A percentile compares a stretch with the other conserved stretches of the same genome.
Conservation (phyloP, 2,888 invertebrate species). For the Apomyelois bistriatella region DNA sequence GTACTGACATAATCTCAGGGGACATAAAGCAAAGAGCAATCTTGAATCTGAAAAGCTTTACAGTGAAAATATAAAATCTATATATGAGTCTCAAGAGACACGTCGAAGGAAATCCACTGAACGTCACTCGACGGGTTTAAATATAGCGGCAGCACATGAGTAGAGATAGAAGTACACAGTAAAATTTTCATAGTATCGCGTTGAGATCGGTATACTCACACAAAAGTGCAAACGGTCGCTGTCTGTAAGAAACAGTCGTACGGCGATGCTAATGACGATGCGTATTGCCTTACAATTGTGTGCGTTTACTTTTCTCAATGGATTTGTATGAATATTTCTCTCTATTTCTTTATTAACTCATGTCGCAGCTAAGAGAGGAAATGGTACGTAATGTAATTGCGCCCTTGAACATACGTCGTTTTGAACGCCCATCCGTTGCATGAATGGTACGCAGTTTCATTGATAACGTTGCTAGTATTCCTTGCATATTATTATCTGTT, state of each 20-base stretch:
- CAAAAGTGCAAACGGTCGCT: too few relatives aligned
- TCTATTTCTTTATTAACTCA: too few relatives aligned
- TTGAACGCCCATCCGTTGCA: constrained; percentile 48
- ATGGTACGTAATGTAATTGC: constrained; percentile 36
- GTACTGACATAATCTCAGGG: neutral
- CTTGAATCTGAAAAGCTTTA: neutral
- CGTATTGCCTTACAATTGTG: too few relatives aligned
- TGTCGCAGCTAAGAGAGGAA: constrained; percentile 26
- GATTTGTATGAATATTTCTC: too few relatives aligned
- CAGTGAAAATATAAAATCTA: constrained; percentile 3
- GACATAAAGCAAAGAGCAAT: neutral
- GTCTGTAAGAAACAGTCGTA: too few relatives aligned
- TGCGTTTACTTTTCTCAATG: too few relatives aligned
- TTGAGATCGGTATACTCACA: too few relatives aligned
- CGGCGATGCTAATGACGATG: too few relatives aligned
- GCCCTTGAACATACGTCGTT: constrained; percentile 52
- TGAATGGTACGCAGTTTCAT: constrained; percentile 63
- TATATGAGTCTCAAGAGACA: neutral
- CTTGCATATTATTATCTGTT: neutral
- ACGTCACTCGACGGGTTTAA: neutral
- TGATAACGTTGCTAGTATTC: constrained; percentile 31
- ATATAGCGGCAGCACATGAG: neutral
- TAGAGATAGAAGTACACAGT: too few relatives aligned
- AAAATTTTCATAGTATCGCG: too few relatives aligned
- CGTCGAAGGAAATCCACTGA: constrained; percentile 6